Evolutionary conservation across 1,140 invertebrate genomes (phyloP), one percentile per base, ranked within the genome.

Genomic region (Cydia amplana): DNA sequence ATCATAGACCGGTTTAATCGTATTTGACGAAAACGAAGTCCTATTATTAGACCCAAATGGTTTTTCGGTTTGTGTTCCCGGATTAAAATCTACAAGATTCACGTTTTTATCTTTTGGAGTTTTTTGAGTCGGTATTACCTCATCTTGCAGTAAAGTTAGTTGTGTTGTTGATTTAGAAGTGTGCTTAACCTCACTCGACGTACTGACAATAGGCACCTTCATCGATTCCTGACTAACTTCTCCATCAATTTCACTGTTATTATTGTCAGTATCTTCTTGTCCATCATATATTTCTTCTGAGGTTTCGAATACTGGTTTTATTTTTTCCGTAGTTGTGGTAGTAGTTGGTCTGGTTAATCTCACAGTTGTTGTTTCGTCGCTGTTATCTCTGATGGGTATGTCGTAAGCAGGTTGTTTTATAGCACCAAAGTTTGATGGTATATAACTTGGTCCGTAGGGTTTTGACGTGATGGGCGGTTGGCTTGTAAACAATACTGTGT

Each of bases 21-120:
- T 84, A 75, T 91, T 91, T 6, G 87, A 85, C 49, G 89, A 81
- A 76, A 87, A 88, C 23, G 60, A 74, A 10, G 72, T 79, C 9
- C 81, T 82, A 79, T 83, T 89, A 75, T 92, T 82, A 32, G 82
- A 81, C 28, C 78, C 80, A 76, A 93, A 93, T 23, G 93, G 92
- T 80, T 93, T 90, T 79, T 93, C 93, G n/a, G 93, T 93, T 87
- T 93, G 93, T 18, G 88, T 88, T 74, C 88, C 92, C 73, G 82
- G 74, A 75, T 91, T 89, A 55, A 89, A 87, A 18, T 89, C 79
- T 23, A 84, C 81, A 60, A 80, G 73, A 43, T 83, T 60, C 5
- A 77, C 73, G 55, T 80, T 82, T 72, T 81, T 75, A 16, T 77
- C 70, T 64, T 79, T 79, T 43, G 60, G 63, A 5, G 70, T 16